These are phyloP conservation scores for Tetraodon nigroviridis DNA, from an alignment of 2,113 vertebrate genomes.

Conservation along the genomic window DNA sequence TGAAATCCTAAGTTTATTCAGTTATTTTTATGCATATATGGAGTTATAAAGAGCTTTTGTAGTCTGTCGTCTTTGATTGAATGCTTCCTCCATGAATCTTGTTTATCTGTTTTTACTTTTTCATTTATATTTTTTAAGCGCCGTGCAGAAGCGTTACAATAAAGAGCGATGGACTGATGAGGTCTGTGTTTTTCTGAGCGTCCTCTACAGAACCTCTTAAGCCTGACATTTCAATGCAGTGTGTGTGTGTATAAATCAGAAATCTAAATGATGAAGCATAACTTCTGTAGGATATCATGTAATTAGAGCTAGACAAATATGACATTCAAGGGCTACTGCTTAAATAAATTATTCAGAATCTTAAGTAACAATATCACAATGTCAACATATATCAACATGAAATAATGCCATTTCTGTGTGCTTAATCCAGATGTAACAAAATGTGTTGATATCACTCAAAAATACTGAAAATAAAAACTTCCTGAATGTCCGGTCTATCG, in stretches of 20 bases:
- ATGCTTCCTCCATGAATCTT: slow-evolving; percentile 24
- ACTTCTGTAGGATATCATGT: too few relatives aligned
- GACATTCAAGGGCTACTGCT: too few relatives aligned
- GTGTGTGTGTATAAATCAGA: not conserved
- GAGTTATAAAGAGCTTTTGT: slow-evolving; percentile 19
- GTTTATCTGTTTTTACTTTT: slow-evolving; percentile 9
- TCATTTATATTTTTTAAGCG: slow-evolving; percentile 15
- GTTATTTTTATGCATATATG: slow-evolving; percentile 22
- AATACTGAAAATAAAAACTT: too few relatives aligned
- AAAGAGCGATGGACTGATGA: slow-evolving; percentile 32
- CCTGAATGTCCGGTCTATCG: too few relatives aligned
- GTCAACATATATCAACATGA: too few relatives aligned
- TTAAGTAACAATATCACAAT: too few relatives aligned
- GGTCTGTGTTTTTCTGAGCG: slow-evolving; percentile 4
- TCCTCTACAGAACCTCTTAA: not conserved
- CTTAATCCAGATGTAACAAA: too few relatives aligned
- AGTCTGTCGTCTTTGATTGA: slow-evolving; percentile 28
- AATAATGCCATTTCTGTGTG: too few relatives aligned
- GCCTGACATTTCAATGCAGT: not conserved
- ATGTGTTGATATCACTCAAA: too few relatives aligned
- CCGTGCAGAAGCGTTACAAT: slow-evolving; percentile 35
- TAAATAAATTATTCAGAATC: too few relatives aligned
- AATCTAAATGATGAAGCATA: not conserved
- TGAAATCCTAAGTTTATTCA: slow-evolving; percentile 21
- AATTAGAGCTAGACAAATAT: too few relatives aligned